Evolutionary conservation across 2,888 invertebrate genomes (phyloP), one percentile per base, ranked within the genome.

Genomic region (Gymnoscelis rufifasciata): DNA sequence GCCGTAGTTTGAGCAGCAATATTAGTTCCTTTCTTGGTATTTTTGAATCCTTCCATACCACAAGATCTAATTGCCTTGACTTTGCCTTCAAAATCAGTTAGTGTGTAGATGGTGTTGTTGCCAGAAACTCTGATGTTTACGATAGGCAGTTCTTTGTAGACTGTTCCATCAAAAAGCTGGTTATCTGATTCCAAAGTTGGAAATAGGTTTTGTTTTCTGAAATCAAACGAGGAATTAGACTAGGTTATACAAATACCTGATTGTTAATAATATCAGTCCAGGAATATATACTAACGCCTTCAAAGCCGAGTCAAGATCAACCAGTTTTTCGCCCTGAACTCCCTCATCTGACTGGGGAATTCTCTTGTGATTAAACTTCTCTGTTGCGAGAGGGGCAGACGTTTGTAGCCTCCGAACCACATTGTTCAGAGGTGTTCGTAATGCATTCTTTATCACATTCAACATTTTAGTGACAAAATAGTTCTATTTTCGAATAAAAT

Each of bases 1-100:
- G 96, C 98, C 14, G 97, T 95, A 7, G 97, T 95, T 82, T 99
- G 98, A 1, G 97, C 98, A 28, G 98, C 98, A 66, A 98, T 94
- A 72, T 97, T 98, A 3, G 98, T 98, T 52, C 98, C 98, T 80
- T 98, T 98, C 60, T 94, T 93, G 0, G 97, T 93, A 76, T 98
- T 96, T 81, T 97, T 97, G 69, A 97, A 99, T 3, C 98, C 98
- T 75, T 98, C 98, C 61, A 93, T 90, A 0, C 98, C 97, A 83
- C 96, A 94, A 0, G 95, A 93, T 28, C 93, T 83, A 12, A 92
- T 89, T 7, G 94, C 59, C 64, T 93, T 90, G 0, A 82, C 77
- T 38, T 62, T 77, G 78, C 96, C 96, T 72, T 90, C 90, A 48
- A 84, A 68, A 76, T 96, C 93, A 0, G 94, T 92, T 28, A 97